A percentile compares a stretch with the other conserved stretches of the same genome.
These are phyloP conservation scores for Platycercus adscitus DNA, from an alignment of 2,113 vertebrate genomes.

Conservation along the genomic window DNA sequence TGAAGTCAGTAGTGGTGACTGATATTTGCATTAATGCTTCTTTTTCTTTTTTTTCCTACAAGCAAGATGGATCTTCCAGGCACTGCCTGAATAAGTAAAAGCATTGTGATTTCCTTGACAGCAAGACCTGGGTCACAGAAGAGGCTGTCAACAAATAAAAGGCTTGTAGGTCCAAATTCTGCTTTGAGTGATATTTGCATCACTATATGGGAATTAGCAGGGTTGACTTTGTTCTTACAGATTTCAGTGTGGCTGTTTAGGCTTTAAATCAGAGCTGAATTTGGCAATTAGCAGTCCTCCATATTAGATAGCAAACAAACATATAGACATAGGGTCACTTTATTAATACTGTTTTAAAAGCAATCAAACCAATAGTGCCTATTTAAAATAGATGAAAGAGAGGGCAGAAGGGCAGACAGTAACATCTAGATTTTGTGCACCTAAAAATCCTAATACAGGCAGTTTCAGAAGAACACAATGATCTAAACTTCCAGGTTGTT, in stretches of 20 bases:
- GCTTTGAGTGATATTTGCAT: background rate
- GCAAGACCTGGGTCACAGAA: background rate
- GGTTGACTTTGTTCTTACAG: background rate
- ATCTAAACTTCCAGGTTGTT: background rate
- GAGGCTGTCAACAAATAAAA: background rate
- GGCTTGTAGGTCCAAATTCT: background rate
- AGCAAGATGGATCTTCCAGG: background rate
- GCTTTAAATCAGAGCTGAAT: background rate
- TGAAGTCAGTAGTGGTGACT: background rate
- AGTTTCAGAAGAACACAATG: background rate
- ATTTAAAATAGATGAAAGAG: background rate
- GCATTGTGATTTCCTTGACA: background rate
- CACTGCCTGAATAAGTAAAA: background rate
- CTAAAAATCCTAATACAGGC: background rate
- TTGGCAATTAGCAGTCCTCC: background rate
- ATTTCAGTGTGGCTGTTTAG: background rate
- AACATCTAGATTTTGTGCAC: background rate
- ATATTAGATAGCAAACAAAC: background rate
- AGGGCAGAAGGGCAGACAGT: background rate
- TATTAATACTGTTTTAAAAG: background rate
- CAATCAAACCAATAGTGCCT: background rate
- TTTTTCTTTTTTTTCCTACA: background rate
- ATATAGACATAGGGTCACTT: background rate
- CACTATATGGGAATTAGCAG: background rate
- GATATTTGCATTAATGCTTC: background rate